Evolutionary conservation across 2,888 invertebrate genomes (phyloP), one percentile per base, ranked within the genome.

Genomic region (Coleophora deauratella): DNA sequence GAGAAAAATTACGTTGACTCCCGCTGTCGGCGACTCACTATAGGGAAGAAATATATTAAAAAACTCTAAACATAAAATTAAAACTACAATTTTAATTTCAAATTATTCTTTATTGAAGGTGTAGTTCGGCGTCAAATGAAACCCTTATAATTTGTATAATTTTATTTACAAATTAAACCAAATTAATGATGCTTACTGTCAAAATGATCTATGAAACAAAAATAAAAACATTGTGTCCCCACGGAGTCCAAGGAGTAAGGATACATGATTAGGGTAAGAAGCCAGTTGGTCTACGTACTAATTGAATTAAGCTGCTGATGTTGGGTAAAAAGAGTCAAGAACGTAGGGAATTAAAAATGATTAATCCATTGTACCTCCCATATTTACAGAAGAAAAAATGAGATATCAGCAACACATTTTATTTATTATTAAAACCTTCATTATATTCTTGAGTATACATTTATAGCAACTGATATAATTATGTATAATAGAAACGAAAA

Each of bases 91-190:
- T 76, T 55, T 38, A 41, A 56, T 70, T 78, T 63, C 65, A 57
- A 72, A 75, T 62, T 60, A 60, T 61, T 72, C 80, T 85, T 85
- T 85, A 85, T 85, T 82, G 59, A 53, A 73, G 77, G 75, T 66
- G 54, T 57, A 68, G 62, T 74, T 71, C 67, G 66, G 69, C 56
- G 59, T 75, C 66, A 85, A 85, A 85, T 84, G 79, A 84, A 85
- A 85, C 80, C 81, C 81, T 72, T 76, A 57, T 44, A 62, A 64
- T 58, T 73, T 73, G 62, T 55, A 81, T 69, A 66, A 46, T 51
- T 79, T 80, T 80, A 78, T 79, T 79, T 54, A 73, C 74, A 77
- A 60, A 59, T 44, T 50, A 11, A 31, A 4, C 11, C 4, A 4
- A 6, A 3, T 31, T 4, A 31, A 4, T n/a, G 31, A 8, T n/a